phyloP scores from a whole-genome alignment of 2,113 vertebrate genomes.

The Tauraco erythrolophus region DNA sequence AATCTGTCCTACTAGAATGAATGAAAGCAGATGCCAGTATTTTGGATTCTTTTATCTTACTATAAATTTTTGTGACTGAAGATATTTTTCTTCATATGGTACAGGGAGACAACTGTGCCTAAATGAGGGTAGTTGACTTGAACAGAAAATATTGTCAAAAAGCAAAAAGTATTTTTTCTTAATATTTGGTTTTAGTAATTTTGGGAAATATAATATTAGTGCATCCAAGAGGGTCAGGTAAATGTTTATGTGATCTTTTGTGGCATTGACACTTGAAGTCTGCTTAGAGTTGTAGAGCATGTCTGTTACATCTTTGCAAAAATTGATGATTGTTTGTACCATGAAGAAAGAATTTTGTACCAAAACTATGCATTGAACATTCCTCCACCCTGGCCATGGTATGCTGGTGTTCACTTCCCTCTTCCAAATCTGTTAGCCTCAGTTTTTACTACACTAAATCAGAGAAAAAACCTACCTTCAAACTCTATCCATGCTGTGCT shows the following conservation, averaged over 20 bases:
- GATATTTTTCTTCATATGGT: neutral
- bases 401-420: neutral
- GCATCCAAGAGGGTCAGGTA: neutral
- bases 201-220: neutral
- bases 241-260: neutral
- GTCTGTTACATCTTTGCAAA: neutral
- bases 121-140: neutral
- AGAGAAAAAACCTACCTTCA: neutral
- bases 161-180: neutral
- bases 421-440: neutral
- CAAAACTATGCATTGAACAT: fast-evolving
- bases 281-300: neutral
- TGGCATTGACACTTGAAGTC: neutral
- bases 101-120: neutral
- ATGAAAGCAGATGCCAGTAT: neutral
- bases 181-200: neutral
- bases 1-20: neutral
- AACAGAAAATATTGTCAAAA: neutral
- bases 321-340: neutral
- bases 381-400: neutral
- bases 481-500: neutral
- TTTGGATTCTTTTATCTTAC: neutral
- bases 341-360: neutral
- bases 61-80: neutral
- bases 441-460: neutral